Evolutionary conservation across 2,113 vertebrate species (phyloP), one percentile per base, ranked within the genome.

Genomic region (Grus americana): DNA sequence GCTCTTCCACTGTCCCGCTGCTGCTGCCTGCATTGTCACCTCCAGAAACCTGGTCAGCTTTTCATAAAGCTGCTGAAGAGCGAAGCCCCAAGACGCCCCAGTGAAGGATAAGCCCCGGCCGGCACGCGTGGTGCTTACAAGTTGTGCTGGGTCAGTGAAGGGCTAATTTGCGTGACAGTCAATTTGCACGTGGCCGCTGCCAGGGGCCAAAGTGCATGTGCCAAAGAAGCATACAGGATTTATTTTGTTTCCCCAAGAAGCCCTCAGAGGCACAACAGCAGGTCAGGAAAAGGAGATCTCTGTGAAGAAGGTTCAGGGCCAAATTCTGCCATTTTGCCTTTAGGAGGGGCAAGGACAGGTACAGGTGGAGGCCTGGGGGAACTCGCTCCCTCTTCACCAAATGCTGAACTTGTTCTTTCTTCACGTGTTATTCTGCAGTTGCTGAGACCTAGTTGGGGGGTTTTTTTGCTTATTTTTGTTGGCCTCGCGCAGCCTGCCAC

Each of bases 41-140:
- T 92, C 55, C 66, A 46, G 74, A 76, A 89, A 80, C 40, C 16
- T 23, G 21, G 7, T 70, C 49, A 52, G 79, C 54, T 80, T 91
- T 73, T 74, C 27, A 36, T 29, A 57, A 86, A 85, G 46, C 38
- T 79, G 59, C 34, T 32, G 12, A 68, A 61, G 15, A 76, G 15
- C 2, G 0, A 59, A 47, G 14, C 10, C 32, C 38, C 55, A 11
- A 7, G 16, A 29, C 0, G 0, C 8, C n/a, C 14, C 2, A 1
- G n/a, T 27, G 20, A 54, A 76, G 59, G 23, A 7, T 50, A 19
- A 83, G 44, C 42, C 40, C 26, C 0, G 0, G 22, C 47, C 7
- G 3, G 47, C 15, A 27, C 34, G 3, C 15, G 2, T 5, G 24
- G 36, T 72, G 40, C 49, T 90, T 59, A 32, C 49, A 38, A 36